Percentiles rank a stretch among this genome's conserved stretches.
phyloP scores from a whole-genome alignment of 2,113 vertebrate species.

The Mus pahari region DNA sequence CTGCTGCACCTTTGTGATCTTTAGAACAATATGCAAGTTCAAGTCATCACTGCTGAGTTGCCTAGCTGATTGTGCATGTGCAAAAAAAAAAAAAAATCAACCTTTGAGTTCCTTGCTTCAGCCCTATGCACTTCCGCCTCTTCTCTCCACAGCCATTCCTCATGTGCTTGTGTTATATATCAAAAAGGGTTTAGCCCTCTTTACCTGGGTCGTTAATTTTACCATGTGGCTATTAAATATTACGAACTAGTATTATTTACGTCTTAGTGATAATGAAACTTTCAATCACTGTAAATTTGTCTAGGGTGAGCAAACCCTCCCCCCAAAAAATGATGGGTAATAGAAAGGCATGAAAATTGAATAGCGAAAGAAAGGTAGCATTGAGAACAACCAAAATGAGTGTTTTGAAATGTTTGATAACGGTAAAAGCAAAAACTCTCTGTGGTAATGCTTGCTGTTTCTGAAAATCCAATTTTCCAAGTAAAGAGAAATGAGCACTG shows the following conservation, averaged over 20 bases:
- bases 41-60: not conserved
- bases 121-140: not conserved
- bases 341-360: not conserved
- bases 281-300: not conserved
- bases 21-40: conserved; percentile 29
- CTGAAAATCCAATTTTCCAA: not conserved
- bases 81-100: not conserved
- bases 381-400: not conserved
- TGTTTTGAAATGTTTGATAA: conserved; percentile 32
- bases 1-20: conserved; percentile 15
- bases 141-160: not conserved
- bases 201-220: conserved; percentile 47
- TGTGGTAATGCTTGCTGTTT: not conserved
- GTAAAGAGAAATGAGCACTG: not conserved
- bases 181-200: conserved; percentile 25
- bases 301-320: not conserved
- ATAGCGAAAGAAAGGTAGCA: conserved; percentile 6
- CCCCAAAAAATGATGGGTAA: not conserved
- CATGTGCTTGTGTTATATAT: not conserved
- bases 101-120: not conserved
- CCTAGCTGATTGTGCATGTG: conserved; percentile 5
- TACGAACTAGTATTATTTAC: not conserved
- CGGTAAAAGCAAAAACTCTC: not conserved
- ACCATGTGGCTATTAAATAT: conserved; percentile 1
- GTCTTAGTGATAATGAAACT: not conserved